Evolutionary conservation across 2,888 invertebrate genomes (phyloP), one percentile per base, ranked within the genome.

Genomic region (Heterodera filipjevi): DNA sequence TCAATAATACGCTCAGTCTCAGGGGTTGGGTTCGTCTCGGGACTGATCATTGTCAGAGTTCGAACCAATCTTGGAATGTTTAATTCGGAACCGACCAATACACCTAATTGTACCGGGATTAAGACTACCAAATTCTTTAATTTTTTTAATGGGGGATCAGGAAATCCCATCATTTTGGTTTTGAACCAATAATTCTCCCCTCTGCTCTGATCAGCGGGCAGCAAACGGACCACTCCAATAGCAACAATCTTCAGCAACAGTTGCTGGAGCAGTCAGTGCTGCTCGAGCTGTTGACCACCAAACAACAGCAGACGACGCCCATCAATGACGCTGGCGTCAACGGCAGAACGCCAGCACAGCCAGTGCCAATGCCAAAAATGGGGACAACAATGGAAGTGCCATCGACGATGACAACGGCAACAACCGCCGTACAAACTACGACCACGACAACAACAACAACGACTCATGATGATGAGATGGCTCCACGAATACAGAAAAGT

Each of bases 401-500:
- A 39, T 22, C 44, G 33, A 59, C n/a, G 66, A 53, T 27, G 22
- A 74, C 12, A 46, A 27, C 49, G 35, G n/a, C n/a, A n/a, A n/a
- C 49, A n/a, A 74, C n/a, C n/a, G 22, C 59, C 3, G 14, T 19
- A 30, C 6, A 35, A 14, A 66, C 3, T 30, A 46, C 16, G 32
- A 73, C 73, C 6, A 44, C 73, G 16, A n/a, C 35, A 64, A 66
- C 75, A 75, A n/a, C 64, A 30, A 33, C 75, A 68, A 22, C 68
- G 14, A 22, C 68, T 16, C 32, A 33, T 19, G 27, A 16, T 27
- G 66, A 76, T n/a, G 32, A 30, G 6, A 32, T 35, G 32, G 22
- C 33, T 3, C 44, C n/a, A 49, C 78, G 71, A 22, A 70, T 53
- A 22, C 72, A 77, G 53, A 71, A 64, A 59, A 78, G 84, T 35